A percentile compares a stretch with the other conserved stretches of the same genome.
These are phyloP conservation scores for Cyanoliseus patagonus DNA, from an alignment of 2,113 vertebrate genomes.

Conservation along the genomic window DNA sequence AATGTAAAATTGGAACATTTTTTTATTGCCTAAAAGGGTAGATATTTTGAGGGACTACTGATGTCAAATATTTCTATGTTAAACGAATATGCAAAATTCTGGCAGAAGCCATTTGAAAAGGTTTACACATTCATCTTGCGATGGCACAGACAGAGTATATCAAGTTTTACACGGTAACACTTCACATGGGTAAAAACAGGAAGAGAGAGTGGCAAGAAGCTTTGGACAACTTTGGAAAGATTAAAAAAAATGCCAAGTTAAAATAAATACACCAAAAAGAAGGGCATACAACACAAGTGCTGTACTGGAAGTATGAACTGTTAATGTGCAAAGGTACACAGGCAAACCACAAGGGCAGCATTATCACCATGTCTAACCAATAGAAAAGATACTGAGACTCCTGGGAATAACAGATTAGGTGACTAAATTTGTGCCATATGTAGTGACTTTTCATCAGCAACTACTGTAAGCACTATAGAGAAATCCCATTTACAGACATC, in stretches of 20 bases:
- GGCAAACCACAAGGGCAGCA: background rate
- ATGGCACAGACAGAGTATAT: background rate
- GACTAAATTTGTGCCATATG: background rate
- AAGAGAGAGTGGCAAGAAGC: background rate
- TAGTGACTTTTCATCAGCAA: background rate
- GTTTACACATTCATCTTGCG: background rate
- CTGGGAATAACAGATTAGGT: background rate
- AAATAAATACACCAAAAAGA: background rate
- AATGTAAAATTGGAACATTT: background rate
- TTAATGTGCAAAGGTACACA: background rate
- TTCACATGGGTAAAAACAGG: background rate
- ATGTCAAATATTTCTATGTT: background rate
- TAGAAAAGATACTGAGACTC: background rate
- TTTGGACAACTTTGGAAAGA: background rate
- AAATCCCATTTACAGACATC: background rate
- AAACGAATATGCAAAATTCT: background rate
- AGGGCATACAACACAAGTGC: background rate
- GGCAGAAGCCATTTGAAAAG: conserved; percentile 11
- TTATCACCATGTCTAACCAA: background rate
- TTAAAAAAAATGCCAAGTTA: background rate
- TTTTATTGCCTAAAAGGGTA: background rate
- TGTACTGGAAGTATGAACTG: background rate
- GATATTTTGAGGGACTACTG: background rate
- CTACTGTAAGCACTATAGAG: background rate
- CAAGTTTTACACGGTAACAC: background rate